Percentiles rank a stretch among this genome's conserved stretches.
These are phyloP conservation scores for Charaxes varanes DNA, from an alignment of 1,140 invertebrate genomes.

Conservation along the genomic window DNA sequence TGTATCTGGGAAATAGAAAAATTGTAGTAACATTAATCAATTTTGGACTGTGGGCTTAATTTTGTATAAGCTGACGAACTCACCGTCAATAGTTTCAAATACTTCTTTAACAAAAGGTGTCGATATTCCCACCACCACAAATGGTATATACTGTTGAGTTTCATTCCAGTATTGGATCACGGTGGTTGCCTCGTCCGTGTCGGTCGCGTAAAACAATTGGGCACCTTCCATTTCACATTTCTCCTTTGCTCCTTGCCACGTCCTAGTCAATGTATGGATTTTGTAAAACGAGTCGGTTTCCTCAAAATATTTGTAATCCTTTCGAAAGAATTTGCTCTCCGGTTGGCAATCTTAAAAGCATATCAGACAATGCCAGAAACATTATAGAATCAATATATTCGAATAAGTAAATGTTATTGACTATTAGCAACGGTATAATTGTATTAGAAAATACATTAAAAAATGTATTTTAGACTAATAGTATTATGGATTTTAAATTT, in stretches of 20 bases:
- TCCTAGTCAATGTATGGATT: conserved; percentile 39
- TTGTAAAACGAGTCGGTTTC: conserved; percentile 43
- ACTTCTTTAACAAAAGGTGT: conserved; percentile 39
- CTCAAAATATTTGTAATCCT: conserved; percentile 39
- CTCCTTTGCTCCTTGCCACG: conserved; percentile 38
- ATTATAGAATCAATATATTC: no score
- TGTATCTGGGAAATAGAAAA: no score
- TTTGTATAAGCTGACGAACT: no score
- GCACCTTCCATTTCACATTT: conserved; percentile 44
- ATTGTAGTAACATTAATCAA: no score
- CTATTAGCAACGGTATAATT: no score
- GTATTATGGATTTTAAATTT: no score
- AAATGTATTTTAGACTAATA: no score
- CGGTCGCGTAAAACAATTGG: conserved; percentile 44
- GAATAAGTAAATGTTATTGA: no score
- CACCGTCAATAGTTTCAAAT: conserved; percentile 49
- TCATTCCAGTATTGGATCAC: conserved; percentile 37
- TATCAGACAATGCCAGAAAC: no score
- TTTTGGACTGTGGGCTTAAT: no score
- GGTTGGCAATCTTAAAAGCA: conserved; percentile 47
- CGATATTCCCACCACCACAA: conserved; percentile 42
- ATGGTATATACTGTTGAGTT: conserved; percentile 33
- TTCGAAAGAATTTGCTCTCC: conserved; percentile 34
- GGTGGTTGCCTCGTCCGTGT: conserved; percentile 32
- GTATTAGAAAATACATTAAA: no score